A percentile compares a stretch with the other conserved stretches of the same genome.
Conservation (phyloP, 1,140 invertebrate genomes). For the Rhizoglyphus robini region DNA sequence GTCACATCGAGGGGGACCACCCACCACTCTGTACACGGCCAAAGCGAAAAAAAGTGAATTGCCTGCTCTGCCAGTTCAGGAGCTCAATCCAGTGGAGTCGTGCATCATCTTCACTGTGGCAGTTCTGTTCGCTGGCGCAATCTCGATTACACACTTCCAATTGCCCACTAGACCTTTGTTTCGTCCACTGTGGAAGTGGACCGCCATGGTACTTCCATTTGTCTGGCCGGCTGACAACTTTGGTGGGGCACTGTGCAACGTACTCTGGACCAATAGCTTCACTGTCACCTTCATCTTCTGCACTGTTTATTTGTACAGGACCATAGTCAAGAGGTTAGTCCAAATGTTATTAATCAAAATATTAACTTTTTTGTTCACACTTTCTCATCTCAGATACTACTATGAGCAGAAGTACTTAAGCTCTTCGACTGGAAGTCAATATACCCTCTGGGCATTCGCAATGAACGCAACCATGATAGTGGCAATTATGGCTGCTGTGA, state of each 20-base stretch:
- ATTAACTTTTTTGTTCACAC: no score
- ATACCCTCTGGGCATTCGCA: neutral
- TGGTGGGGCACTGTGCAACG: neutral
- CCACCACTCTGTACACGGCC: neutral
- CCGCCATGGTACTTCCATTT: neutral
- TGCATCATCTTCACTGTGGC: neutral
- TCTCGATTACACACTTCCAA: neutral
- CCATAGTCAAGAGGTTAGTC: neutral
- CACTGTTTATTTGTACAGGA: neutral
- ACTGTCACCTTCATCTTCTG: neutral
- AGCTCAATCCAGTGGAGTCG: neutral
- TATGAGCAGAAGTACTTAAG: neutral
- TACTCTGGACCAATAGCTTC: neutral
- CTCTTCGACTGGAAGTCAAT: neutral
- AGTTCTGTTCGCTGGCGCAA: neutral
- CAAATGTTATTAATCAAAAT: no score
- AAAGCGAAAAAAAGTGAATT: neutral
- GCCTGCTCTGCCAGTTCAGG: neutral
- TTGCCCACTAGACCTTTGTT: neutral
- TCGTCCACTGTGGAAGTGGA: neutral
- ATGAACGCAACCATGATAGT: neutral
- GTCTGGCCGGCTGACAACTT: neutral
- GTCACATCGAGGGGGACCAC: neutral
- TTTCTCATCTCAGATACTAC: no score
- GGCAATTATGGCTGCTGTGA: neutral